Evolutionary conservation across 2,888 invertebrate species (phyloP).

Genomic region (Atherix ibis): DNA sequence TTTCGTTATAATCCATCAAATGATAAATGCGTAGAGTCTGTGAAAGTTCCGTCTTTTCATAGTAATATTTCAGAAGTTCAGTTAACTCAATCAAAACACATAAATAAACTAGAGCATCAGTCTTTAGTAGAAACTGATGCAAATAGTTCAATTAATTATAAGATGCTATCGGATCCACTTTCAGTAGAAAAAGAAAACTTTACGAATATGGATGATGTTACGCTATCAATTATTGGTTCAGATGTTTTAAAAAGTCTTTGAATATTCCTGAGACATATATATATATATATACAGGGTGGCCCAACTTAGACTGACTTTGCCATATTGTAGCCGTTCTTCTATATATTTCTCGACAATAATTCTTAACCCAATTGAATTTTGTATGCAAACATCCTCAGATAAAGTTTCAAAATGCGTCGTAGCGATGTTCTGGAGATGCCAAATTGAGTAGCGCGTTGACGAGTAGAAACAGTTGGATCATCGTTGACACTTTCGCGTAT

Average conservation of each 20-base stretch:
- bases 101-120: slow-evolving; percentile 2
- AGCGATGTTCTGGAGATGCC: no score
- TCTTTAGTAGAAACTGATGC: background rate
- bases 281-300: no score
- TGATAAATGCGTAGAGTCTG: slow-evolving; percentile 39
- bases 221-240: slow-evolving; percentile 27
- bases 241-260: slow-evolving; percentile 28
- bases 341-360: no score
- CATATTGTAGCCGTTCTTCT: no score
- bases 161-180: slow-evolving; percentile 6
- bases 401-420: no score
- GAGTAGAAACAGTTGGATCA: no score
- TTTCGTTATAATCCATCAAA: slow-evolving; percentile 44
- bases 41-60: slow-evolving; percentile 15
- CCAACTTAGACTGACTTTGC: no score
- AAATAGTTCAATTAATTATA: slow-evolving; percentile 2
- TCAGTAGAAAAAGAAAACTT: slow-evolving; percentile 12
- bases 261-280: no score
- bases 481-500: no score
- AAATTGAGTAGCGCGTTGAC: no score
- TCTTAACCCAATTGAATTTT: no score
- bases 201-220: slow-evolving; percentile 18
- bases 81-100: background rate
- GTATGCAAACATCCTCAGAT: no score
- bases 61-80: slow-evolving; percentile 1